phyloP scores from a whole-genome alignment of 2,113 vertebrate species.

The Pollachius pollachius region DNA sequence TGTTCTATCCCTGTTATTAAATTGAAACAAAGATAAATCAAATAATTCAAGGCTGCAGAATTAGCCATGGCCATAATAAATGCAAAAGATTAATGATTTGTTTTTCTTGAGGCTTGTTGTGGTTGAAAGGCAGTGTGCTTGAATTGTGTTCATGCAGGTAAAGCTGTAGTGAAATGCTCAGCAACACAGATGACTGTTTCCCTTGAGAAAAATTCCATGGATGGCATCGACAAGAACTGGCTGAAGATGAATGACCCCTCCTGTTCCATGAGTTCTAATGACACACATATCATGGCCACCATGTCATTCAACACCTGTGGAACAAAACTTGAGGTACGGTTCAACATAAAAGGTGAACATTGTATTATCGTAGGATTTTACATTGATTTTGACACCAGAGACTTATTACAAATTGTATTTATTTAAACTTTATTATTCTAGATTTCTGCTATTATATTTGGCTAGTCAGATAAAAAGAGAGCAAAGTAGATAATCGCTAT shows the following conservation, averaged over 20 bases:
- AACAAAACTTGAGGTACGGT: conserved; percentile 61
- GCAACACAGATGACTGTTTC: conserved; percentile 58
- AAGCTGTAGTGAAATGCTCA: conserved; percentile 40
- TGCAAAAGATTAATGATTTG: no score
- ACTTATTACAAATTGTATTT: no score
- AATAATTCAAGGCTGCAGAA: background rate
- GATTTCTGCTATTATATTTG: no score
- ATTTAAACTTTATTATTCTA: no score
- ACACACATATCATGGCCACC: conserved; percentile 61
- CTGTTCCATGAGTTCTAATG: conserved; percentile 67
- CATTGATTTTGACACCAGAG: background rate
- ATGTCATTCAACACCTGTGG: conserved; percentile 69
- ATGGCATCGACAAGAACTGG: conserved; percentile 53
- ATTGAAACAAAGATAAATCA: background rate
- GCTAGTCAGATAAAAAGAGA: no score
- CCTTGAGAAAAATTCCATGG: conserved; percentile 58
- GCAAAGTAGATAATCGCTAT: no score
- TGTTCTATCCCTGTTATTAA: background rate
- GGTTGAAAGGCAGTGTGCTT: background rate
- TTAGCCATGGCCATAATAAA: background rate
- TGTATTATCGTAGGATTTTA: background rate
- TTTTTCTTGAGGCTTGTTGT: background rate
- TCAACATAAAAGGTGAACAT: background rate
- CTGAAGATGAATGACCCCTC: conserved; percentile 59
- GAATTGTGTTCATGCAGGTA: conserved; percentile 37